A percentile compares a stretch with the other conserved stretches of the same genome.
Evolutionary conservation across 2,888 invertebrate species (phyloP).

Genomic region (Lomographa bimaculata): DNA sequence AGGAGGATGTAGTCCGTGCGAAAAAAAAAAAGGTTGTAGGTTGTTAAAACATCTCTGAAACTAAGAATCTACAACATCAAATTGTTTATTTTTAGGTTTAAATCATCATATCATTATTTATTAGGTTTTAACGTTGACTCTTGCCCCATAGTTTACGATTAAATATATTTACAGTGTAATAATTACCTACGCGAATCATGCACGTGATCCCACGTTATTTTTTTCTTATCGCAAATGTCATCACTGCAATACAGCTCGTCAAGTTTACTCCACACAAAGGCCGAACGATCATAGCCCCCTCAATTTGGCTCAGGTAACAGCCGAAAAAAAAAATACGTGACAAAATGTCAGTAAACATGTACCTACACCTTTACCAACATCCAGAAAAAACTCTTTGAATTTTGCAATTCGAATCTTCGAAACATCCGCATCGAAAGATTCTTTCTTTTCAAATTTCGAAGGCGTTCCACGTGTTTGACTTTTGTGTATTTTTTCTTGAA

Average conservation of each 20-base stretch:
- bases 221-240: conserved; percentile 61
- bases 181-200: conserved; percentile 29
- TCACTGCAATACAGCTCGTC: conserved; percentile 66
- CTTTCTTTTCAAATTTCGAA: conserved; percentile 62
- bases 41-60: too few relatives aligned
- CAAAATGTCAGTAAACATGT: conserved; percentile 82
- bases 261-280: conserved; percentile 56
- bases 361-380: conserved; percentile 64
- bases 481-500: conserved; percentile 47
- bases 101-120: too few relatives aligned
- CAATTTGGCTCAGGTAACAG: conserved; percentile 74
- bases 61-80: too few relatives aligned
- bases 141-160: too few relatives aligned
- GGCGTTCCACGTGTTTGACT: conserved; percentile 74
- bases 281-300: conserved; percentile 60
- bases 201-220: conserved; percentile 32
- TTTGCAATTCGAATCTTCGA: conserved; percentile 57
- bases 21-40: too few relatives aligned
- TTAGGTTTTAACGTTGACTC: too few relatives aligned
- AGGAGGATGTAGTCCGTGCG: too few relatives aligned
- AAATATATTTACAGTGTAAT: too few relatives aligned
- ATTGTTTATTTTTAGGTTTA: too few relatives aligned
- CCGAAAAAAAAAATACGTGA: conserved; percentile 73
- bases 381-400: conserved; percentile 54
- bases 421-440: conserved; percentile 63